Evolutionary conservation across 2,888 invertebrate species (phyloP), one percentile per base, ranked within the genome.

Genomic region (Diaperis boleti): DNA sequence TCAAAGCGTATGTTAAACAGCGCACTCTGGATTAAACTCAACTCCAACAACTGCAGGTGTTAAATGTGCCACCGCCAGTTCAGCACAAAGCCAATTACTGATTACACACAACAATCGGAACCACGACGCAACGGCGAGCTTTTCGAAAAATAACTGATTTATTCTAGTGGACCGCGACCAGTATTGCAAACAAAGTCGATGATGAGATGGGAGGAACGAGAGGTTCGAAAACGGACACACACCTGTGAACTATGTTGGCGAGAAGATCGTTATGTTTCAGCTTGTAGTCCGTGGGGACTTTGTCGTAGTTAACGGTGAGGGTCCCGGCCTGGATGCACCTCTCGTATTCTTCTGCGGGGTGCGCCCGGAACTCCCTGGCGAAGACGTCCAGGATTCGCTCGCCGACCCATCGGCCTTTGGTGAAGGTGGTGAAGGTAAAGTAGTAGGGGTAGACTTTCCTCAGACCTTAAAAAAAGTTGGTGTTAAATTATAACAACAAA

Each of bases 401-500:
- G 2, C 96, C 96, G 1, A 96, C 94, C 97, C 97, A 98, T 74
- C 97, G 87, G 5, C 96, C 95, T 84, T 98, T 98, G 65, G 95
- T 95, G 84, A 95, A 96, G 31, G 96, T 95, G 66, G 95, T 94
- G 83, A 96, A 98, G 64, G 95, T 95, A 85, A 95, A 98, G 83
- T 95, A 94, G 84, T 98, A 98, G 0, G 98, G 98, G 81, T 95
- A 96, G 1, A 98, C 97, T 85, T 98, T 97, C 71, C 97, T 87
- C 72, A 97, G 87, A 72, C 95, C 96, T 95, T 86, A 8, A 14
- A 84, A 81, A 65, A 70, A 64, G 70, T 11, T n/a, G 5, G 3
- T 3, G 5, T 31, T 31, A 31, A 20, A 6, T 3, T 20, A 20
- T n/a, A 20, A 20, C 20, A 20, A 20, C 3, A 20, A 20, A 20